Percentiles rank a stretch among this genome's conserved stretches.
Conservation (phyloP, 2,888 invertebrate genomes). For the Autographa gamma region DNA sequence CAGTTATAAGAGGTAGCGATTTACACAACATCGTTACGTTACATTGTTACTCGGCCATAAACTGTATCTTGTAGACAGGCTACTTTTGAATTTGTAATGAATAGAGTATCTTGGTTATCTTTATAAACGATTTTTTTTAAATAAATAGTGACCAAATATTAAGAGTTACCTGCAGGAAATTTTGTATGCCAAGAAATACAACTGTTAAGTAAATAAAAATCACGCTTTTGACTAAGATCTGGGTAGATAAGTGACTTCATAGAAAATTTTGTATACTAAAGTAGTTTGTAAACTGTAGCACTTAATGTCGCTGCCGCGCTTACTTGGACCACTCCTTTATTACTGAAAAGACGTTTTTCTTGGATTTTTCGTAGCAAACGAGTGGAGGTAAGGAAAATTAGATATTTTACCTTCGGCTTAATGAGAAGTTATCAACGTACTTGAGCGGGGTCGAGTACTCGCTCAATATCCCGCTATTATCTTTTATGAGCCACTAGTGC, state of each 20-base stretch:
- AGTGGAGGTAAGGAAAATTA: constrained; percentile 77
- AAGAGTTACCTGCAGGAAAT: too few relatives aligned
- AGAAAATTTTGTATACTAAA: too few relatives aligned
- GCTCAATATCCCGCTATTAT: constrained; percentile 76
- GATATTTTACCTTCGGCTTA: constrained; percentile 76
- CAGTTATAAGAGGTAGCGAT: constrained; percentile 53
- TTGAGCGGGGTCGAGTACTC: constrained; percentile 62
- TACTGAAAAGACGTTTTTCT: constrained; percentile 73
- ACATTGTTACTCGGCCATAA: not conserved
- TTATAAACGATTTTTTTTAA: too few relatives aligned
- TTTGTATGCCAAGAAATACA: too few relatives aligned
- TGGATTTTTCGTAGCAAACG: constrained; percentile 77
- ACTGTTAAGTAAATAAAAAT: too few relatives aligned
- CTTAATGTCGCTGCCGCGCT: constrained; percentile 42
- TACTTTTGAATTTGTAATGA: too few relatives aligned
- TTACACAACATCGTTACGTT: not conserved
- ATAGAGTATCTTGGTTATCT: too few relatives aligned
- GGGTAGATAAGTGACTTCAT: too few relatives aligned
- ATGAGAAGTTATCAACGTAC: constrained; percentile 77
- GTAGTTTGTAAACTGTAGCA: not conserved
- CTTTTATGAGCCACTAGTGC: constrained; percentile 65
- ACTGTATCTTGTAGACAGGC: too few relatives aligned
- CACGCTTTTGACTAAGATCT: too few relatives aligned
- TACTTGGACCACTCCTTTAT: constrained; percentile 56
- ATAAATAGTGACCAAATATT: too few relatives aligned